Conservation (phyloP, 2,888 invertebrate genomes). For the Conomelus anceps region DNA sequence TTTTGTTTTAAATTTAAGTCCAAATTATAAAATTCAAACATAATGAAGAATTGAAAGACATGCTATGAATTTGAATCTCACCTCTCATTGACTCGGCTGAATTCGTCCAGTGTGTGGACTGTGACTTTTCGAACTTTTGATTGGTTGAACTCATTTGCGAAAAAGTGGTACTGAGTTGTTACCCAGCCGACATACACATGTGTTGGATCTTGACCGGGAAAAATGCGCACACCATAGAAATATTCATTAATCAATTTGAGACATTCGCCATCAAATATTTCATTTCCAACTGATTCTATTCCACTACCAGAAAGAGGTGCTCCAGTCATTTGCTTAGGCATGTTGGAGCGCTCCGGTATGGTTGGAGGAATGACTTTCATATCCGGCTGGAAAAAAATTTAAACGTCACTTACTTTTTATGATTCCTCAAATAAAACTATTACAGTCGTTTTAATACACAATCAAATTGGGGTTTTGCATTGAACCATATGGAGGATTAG, state of each 20-base stretch:
- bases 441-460: not conserved
- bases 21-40: no score
- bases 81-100: slow-evolving; percentile 69
- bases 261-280: slow-evolving; percentile 80
- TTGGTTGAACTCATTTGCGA: slow-evolving; percentile 85
- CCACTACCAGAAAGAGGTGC: slow-evolving; percentile 64
- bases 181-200: slow-evolving; percentile 99
- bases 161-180: slow-evolving; percentile 91
- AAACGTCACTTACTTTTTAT: no score
- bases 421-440: not conserved
- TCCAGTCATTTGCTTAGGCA: slow-evolving; percentile 56
- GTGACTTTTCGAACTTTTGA: slow-evolving; percentile 76
- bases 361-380: slow-evolving; percentile 56
- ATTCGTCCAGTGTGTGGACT: slow-evolving; percentile 72
- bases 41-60: not conserved
- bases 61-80: slow-evolving; percentile 42
- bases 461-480: no score
- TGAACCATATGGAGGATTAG: no score
- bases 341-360: slow-evolving; percentile 55
- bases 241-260: slow-evolving; percentile 93
- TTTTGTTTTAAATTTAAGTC: no score
- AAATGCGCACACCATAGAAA: slow-evolving; percentile 82
- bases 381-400: slow-evolving; percentile 47
- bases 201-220: slow-evolving; percentile 90
- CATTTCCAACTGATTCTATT: slow-evolving; percentile 75